A percentile compares a stretch with the other conserved stretches of the same genome.
These are phyloP conservation scores for Damaliscus lunatus DNA, from an alignment of 2,113 vertebrate species.

Conservation along the genomic window DNA sequence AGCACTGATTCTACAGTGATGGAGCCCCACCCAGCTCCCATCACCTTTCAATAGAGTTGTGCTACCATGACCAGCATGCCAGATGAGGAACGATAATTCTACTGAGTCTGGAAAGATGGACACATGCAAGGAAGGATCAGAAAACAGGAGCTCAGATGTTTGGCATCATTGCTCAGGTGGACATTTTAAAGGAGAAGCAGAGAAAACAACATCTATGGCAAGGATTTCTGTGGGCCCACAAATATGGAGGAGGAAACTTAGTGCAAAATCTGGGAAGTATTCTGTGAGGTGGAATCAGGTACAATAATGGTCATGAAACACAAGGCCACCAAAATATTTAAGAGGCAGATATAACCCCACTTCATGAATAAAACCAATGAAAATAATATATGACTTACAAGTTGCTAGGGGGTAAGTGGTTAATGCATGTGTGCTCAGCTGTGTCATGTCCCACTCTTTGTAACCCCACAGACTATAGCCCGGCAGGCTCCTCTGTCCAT, in stretches of 20 bases:
- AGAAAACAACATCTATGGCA: background rate
- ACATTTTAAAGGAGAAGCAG: background rate
- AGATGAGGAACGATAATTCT: background rate
- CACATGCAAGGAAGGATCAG: background rate
- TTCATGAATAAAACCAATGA: background rate
- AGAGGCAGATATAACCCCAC: background rate
- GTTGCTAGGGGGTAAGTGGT: background rate
- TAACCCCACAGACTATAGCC: background rate
- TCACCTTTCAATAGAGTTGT: background rate
- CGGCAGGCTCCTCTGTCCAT: background rate
- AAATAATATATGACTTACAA: background rate
- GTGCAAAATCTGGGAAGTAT: background rate
- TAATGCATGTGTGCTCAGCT: background rate
- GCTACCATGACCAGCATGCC: too few relatives aligned
- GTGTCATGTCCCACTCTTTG: background rate
- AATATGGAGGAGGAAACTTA: background rate
- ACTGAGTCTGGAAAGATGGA: background rate
- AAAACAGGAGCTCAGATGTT: background rate
- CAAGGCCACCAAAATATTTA: background rate
- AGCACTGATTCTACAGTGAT: background rate
- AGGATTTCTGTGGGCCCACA: background rate
- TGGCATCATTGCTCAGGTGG: background rate
- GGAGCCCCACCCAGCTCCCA: fast-evolving
- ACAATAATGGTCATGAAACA: background rate
- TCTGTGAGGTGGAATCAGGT: background rate